Evolutionary conservation across 92 coral and sea anemone genomes (phyloP), one percentile per base, ranked within the genome.

Genomic region (Siderastrea siderea): DNA sequence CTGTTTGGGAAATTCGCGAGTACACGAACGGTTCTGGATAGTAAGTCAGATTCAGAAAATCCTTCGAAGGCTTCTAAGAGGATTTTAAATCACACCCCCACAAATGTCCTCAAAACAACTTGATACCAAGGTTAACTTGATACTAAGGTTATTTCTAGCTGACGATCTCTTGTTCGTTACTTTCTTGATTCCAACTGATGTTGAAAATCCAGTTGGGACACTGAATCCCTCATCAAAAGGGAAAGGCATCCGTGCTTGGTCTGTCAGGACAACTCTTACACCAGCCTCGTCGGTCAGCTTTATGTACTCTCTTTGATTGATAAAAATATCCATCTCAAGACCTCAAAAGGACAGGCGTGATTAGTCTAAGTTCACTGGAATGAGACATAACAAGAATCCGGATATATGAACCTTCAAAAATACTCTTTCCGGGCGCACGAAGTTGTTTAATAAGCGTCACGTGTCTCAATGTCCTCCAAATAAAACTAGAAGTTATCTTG

Each of bases 221-320:
- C 97, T 96, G 74, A 96, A 96, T 2, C 98, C 98, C 61, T 96
- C 96, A 15, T 94, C 94, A 66, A 90, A 93, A 14, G 98, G 98
- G 26, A 96, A 96, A 4, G 97, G 91, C 97, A 96, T 92, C 51
- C 83, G 82, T 3, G 88, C 89, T 72, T 96, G 96, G 74, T 92
- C 96, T 44, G 94, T 91, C 17, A 96, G 69, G 6, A 91, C 91
- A 7, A 96, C 94, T 17, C 98, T 85, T 7, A 96, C 68, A 4
- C 98, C 97, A 9, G 98, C 98, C 13, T 94, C 98, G 44, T 91
- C 92, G 9, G 93, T 83, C 67, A 73, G 49, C 8, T 80, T 72
- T 6, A 73, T 77, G 83, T 96, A 96, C 60, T 92, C 83, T 7
- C 45, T 51, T 68, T 96, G 98, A 68, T 96, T 71, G 7, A 96